Evolutionary conservation across 2,888 invertebrate genomes (phyloP), one percentile per base, ranked within the genome.

Genomic region (Portevinia maculata): DNA sequence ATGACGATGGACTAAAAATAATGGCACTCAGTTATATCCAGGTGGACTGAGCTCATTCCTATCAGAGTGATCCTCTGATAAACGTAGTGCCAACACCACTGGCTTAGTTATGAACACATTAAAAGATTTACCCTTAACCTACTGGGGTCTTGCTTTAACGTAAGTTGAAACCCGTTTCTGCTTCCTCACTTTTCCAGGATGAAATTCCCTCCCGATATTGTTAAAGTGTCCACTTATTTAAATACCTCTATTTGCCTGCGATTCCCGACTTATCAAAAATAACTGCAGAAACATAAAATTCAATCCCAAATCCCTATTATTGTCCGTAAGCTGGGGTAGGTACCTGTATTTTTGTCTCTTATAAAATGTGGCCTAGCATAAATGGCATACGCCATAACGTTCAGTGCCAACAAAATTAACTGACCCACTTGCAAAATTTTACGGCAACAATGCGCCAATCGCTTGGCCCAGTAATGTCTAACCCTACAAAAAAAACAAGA

Each of bases 381-480:
- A 30, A 32, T 30, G 13, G 21, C 4, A 5, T 11, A 15, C 50
- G 9, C 3, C 15, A 9, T 17, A 17, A n/a, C 19, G 32, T 32
- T 11, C 19, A 53, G 37, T 7, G 21, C 19, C 8, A 8, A 37
- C n/a, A 53, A 37, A 32, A 34, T 5, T 11, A 37, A 19, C 34
- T 37, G 53, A 53, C 53, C 53, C 53, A 53, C 53, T 53, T 53
- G 21, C 13, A 53, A 24, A 21, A 11, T 37, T 53, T 34, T 37
- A 53, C 19, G 34, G 13, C 0, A n/a, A 53, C 53, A 53, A 34
- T 53, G 32, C 34, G 8, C 52, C 30, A 17, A n/a, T n/a, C n/a
- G n/a, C n/a, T n/a, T n/a, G 13, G 39, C 39, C 39, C 39, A 3
- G 4, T 30, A 7, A 24, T 8, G 30, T 32, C 1, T 15, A 21